Percentiles rank a stretch among this genome's conserved stretches.
phyloP scores from a whole-genome alignment of 2,888 invertebrate genomes.

The Yponomeuta plumbellus region DNA sequence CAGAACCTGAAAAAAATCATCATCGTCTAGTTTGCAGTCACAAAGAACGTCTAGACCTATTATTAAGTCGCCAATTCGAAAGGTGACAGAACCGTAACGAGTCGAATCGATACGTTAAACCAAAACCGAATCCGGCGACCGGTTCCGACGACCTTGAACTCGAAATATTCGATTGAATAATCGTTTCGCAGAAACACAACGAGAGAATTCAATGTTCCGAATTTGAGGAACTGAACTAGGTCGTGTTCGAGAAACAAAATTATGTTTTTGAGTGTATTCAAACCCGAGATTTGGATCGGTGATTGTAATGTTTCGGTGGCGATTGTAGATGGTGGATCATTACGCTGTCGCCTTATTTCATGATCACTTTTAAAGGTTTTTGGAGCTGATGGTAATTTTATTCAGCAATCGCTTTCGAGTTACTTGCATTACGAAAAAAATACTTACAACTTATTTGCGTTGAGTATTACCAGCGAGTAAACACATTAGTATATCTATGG shows the following conservation, averaged over 20 bases:
- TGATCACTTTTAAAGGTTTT: not conserved
- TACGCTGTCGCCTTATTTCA: not conserved
- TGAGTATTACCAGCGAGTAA: too few species aligned
- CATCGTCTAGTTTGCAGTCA: too few species aligned
- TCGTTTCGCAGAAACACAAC: not conserved
- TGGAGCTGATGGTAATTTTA: not conserved
- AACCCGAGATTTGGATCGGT: not conserved
- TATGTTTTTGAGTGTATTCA: not conserved
- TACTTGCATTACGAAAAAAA: too few species aligned
- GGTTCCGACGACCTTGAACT: constrained; percentile 23
- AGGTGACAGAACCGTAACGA: not conserved
- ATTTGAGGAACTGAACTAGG: not conserved
- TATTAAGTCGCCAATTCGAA: not conserved
- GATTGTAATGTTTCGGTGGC: not conserved
- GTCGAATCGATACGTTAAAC: constrained; percentile 12
- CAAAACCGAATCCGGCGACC: constrained; percentile 13
- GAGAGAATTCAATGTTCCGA: not conserved
- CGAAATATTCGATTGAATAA: constrained; percentile 8
- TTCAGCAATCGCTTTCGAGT: too few species aligned
- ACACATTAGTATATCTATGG: too few species aligned
- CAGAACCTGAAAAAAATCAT: too few species aligned
- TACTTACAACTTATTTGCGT: too few species aligned
- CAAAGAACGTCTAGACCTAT: not conserved
- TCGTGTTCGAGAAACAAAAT: not conserved
- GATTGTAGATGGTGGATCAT: not conserved